Evolutionary conservation across 2,113 vertebrate species (phyloP), one percentile per base, ranked within the genome.

Genomic region (Sphaerodactylus townsendi): DNA sequence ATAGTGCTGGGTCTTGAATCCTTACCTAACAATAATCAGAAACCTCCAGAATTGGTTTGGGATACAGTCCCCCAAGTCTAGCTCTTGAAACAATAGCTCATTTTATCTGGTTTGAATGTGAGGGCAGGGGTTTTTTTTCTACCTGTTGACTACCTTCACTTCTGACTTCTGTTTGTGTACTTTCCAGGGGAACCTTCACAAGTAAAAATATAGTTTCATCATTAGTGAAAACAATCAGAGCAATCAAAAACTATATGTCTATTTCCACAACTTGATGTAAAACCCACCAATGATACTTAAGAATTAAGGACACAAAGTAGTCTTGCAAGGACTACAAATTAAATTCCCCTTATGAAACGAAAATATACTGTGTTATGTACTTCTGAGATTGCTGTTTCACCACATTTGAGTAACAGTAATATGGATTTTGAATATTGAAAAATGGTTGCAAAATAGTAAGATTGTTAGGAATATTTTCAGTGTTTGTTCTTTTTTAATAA

Each of bases 381-480:
- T 83, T 82, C 86, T 41, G 48, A 53, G 23, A 85, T 90, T 89
- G 83, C 82, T 93, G 80, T 91, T 93, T 91, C 80, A 86, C 87
- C 88, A 88, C 33, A 80, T 81, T 28, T 59, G 39, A 14, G 23
- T 23, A 33, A 33, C 44, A 64, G 30, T 11, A 83, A 50, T 19
- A 35, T 39, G 33, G 70, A 7, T 59, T 74, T 53, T 64, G 33
- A 53, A 1, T 28, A 84, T 78, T 82, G 86, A n/a, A 19, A 86
- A 89, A 48, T 64, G 89, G 82, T 90, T n/a, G n/a, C n/a, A n/a
- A 93, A 92, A 86, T 88, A 88, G 84, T 93, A 92, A 93, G 89
- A 92, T 90, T 78, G 66, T 71, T 90, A 69, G 69, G 37, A 69
- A 76, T 90, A 88, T 86, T 80, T 2, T 37, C 73, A 93, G 86